Base-by-base conservation (phyloP, 2,797 vertebrate species). In the Galaxias olidus region DNA sequence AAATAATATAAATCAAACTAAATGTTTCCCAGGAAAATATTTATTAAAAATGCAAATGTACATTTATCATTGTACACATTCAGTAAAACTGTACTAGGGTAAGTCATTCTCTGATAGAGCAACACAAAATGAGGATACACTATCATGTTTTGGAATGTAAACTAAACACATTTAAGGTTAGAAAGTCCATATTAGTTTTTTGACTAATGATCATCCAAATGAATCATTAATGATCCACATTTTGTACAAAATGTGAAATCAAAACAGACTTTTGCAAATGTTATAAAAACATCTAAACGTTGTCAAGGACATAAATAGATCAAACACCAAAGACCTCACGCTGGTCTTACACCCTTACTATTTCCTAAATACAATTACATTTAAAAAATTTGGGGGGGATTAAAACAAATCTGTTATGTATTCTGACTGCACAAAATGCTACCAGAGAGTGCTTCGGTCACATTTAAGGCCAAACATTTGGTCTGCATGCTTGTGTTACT, bases 31-130 rank as follows among this genome's bases (percentile, higher is more conserved):
- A 77, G 84, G 72, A 52, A 78, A 80, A 78, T 77, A 77, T 92
- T 92, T 91, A 92, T 90, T 91, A 84, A 90, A 91, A 91, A 90
- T 83, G 71, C 68, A 89, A 90, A 91, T 89, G 84, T 87, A 90
- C 89, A 90, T 81, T 75, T 76, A 64, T 61, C 88, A 89, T 90
- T 76, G 80, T 87, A 89, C 87, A 93, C 71, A 77, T 85, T 75
- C 50, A 78, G 64, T 82, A 80, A 48, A 58, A 68, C 61, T 73
- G 15, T 19, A 69, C 71, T 71, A 76, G 69, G 66, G 71, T 67
- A 55, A 59, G 57, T 53, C 76, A 47, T 43, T 76, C 71, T 56
- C 61, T 70, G 53, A 73, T 50, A 47, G 63, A 8, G 61, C 65
- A 54, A 64, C 68, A 52, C 14, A 60, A 30, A 30, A 30, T 30